These are phyloP conservation scores for Selenia dentaria DNA, from an alignment of 2,888 invertebrate species.

Conservation along the genomic window DNA sequence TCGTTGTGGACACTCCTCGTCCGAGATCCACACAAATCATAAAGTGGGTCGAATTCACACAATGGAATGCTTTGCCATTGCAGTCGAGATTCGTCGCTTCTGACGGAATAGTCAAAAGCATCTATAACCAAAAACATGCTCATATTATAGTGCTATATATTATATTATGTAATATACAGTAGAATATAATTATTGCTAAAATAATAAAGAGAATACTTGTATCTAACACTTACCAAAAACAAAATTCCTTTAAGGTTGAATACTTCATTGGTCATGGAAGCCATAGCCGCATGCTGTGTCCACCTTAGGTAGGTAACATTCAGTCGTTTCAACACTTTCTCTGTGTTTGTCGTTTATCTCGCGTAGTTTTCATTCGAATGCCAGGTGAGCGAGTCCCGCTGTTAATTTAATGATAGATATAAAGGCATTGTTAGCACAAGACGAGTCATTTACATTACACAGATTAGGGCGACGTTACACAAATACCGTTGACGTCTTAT, in stretches of 20 bases:
- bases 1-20: constrained; percentile 63
- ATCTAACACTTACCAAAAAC: constrained; percentile 54
- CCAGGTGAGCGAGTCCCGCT: constrained; percentile 41
- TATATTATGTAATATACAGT: too few relatives aligned
- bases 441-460: constrained; percentile 60
- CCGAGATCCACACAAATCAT: constrained; percentile 79
- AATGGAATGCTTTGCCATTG: constrained; percentile 73
- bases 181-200: too few relatives aligned
- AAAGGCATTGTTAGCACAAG: constrained; percentile 61
- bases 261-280: constrained; percentile 46
- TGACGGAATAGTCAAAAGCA: constrained; percentile 46
- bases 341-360: constrained; percentile 57
- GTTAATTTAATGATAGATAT: constrained; percentile 58
- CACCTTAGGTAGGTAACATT: constrained; percentile 37
- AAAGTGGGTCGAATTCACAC: constrained; percentile 74
- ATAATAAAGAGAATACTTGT: too few relatives aligned
- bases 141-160: too few relatives aligned
- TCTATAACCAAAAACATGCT: constrained; percentile 49
- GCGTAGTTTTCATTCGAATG: constrained; percentile 61
- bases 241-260: constrained; percentile 52
- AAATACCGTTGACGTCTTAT: constrained; percentile 73
- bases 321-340: constrained; percentile 50
- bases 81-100: constrained; percentile 64
- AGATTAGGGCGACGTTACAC: constrained; percentile 67
- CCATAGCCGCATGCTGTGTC: constrained; percentile 58